Conservation (phyloP, 1,140 invertebrate genomes). For the Drosophila ficusphila region DNA sequence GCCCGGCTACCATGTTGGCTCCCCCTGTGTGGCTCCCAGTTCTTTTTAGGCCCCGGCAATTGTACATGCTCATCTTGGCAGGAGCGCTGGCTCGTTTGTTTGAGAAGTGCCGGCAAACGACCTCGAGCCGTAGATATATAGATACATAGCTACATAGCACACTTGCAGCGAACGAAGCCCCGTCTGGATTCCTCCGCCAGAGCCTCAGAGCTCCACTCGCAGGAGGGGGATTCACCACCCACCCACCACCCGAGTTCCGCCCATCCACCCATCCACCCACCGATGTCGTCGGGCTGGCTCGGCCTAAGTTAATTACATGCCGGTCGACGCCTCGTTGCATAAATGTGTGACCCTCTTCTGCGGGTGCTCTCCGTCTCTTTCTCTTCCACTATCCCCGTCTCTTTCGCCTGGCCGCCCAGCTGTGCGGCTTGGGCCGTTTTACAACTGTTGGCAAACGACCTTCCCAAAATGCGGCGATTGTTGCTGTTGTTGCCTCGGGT, state of each 20-base stretch:
- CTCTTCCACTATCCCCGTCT: background rate
- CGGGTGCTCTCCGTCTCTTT: conserved; percentile 26
- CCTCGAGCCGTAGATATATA: conserved; percentile 59
- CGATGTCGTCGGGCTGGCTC: conserved; percentile 48
- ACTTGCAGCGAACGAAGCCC: background rate
- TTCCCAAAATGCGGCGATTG: conserved; percentile 68
- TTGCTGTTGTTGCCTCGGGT: conserved; percentile 35
- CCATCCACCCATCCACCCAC: conserved; percentile 5
- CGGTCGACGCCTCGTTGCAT: conserved; percentile 79
- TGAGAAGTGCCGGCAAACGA: conserved; percentile 73
- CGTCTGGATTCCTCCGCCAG: conserved; percentile 35
- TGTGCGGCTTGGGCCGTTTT: conserved; percentile 66
- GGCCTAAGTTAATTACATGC: conserved; percentile 80
- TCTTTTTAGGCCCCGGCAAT: background rate
- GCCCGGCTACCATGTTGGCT: conserved; percentile 3
- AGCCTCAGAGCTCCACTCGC: conserved; percentile 16
- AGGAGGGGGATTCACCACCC: background rate
- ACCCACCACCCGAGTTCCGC: background rate
- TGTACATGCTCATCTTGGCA: background rate
- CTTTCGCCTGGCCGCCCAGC: conserved; percentile 50
- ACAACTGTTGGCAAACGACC: conserved; percentile 80
- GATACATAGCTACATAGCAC: no score
- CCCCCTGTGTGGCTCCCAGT: background rate
- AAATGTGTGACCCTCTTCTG: conserved; percentile 67
- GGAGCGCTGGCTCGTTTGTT: conserved; percentile 38